Evolutionary conservation across 2,888 invertebrate genomes (phyloP), one percentile per base, ranked within the genome.

Genomic region (Drosophila neotestacea): DNA sequence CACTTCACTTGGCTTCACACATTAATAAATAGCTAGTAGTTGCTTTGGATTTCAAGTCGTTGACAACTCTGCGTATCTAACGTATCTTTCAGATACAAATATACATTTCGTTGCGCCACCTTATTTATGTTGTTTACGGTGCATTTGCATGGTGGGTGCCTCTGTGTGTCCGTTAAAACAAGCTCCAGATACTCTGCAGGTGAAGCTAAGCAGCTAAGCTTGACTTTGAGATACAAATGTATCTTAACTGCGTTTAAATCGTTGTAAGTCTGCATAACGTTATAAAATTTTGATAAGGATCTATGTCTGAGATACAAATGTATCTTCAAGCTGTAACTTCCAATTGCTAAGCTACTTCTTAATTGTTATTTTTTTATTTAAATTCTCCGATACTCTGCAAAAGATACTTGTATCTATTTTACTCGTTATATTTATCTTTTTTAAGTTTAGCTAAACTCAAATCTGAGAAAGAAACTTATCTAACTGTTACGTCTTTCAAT

Each of bases 61-160:
- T 70, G 61, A 78, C 77, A 79, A 68, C 60, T 59, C 30, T 66
- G 13, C 47, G 50, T 16, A 16, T 11, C 34, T 55, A 52, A 48
- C 48, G 72, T 68, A 79, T 70, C 77, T 85, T 70, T 64, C 75
- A 86, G 78, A 63, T 66, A 51, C 30, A 47, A 70, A 70, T 56
- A 36, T n/a, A 52, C 58, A 69, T 67, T 77, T 74, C 75, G 77
- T 70, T 79, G 66, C 79, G 75, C 63, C 70, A 78, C 36, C 70
- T 67, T 72, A 46, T 51, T 78, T 42, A 58, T 68, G 73, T 51
- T 50, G 36, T 70, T 85, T 79, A 70, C 81, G 75, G 73, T 64
- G 70, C 69, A 80, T 80, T 77, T 74, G 77, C 77, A 77, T 72
- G 73, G 73, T 61, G 61, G 61, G 34, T 61, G 77, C 67, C 58